Evolutionary conservation across 2,888 invertebrate genomes (phyloP), one percentile per base, ranked within the genome.

Genomic region (Drosophila mercatorum): DNA sequence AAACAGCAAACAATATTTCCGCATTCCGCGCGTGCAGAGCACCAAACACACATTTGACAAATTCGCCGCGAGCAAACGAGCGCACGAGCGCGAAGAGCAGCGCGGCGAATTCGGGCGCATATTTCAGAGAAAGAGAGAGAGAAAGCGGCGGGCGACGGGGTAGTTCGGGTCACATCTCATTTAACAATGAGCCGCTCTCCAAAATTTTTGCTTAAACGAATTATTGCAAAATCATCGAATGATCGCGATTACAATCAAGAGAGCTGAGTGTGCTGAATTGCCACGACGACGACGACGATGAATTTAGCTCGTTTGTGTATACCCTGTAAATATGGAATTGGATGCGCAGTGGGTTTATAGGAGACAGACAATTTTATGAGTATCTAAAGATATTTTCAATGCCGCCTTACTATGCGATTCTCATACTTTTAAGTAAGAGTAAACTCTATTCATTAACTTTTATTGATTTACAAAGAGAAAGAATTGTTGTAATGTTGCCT

Each of bases 1-100:
- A 75, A 75, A 68, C 44, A 68, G 63, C 75, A 79, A 81, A 83
- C 79, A 78, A 80, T 80, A 90, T 85, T 83, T 87, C 88, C 86
- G 86, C 86, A 86, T 86, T 86, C 88, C 86, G 60, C 47, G 67
- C 66, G 52, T 40, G 66, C 58, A 59, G 56, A 78, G 64, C 69
- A 41, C 26, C 72, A 83, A 62, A 80, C 63, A 78, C 60, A 78
- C 58, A 82, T 80, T 89, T 74, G 73, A 84, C 69, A 71, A 77
- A 81, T 80, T 81, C 81, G 73, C 78, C 72, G 72, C 73, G 58
- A 61, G 74, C 68, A 36, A 52, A 34, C 52, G 36, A 52, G 52
- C 52, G 52, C 34, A 43, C 17, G 26, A 41, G 40, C 31, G 28
- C 41, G 43, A 46, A 44, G 36, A 34, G 43, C 68, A 40, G 36